These are phyloP conservation scores for Andrena flavipes DNA, from an alignment of 2,888 invertebrate species.

Conservation along the genomic window DNA sequence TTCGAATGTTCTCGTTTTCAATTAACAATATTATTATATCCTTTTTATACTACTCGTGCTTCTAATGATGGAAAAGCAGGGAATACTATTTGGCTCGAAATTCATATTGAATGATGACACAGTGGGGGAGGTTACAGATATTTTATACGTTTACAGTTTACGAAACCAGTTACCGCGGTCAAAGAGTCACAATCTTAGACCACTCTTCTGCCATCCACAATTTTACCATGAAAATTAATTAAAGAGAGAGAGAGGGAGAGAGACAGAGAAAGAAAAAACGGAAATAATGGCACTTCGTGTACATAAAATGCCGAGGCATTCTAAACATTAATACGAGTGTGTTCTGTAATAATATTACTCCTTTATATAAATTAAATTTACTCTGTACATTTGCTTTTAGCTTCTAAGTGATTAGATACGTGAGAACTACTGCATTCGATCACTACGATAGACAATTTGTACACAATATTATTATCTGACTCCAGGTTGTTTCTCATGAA, in stretches of 20 bases:
- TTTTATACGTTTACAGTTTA: constrained; percentile 59
- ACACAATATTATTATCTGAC: constrained; percentile 27
- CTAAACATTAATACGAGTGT: constrained; percentile 53
- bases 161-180: constrained; percentile 27
- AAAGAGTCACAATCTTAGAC: constrained; percentile 35
- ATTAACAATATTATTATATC: constrained; percentile 29
- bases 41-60: constrained; percentile 55
- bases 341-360: constrained; percentile 54
- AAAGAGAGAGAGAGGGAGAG: not conserved
- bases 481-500: constrained; percentile 19
- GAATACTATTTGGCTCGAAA: constrained; percentile 45
- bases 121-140: constrained; percentile 43
- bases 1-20: constrained; percentile 30
- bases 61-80: constrained; percentile 16
- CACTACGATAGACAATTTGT: constrained; percentile 34
- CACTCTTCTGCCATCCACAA: constrained; percentile 36
- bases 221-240: constrained; percentile 29
- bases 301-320: constrained; percentile 52
- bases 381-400: constrained; percentile 59
- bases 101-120: constrained; percentile 40
- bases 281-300: constrained; percentile 39
- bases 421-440: constrained; percentile 39
- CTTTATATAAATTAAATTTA: constrained; percentile 49
- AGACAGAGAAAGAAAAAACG: too few relatives aligned
- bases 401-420: constrained; percentile 47